Evolutionary conservation across 2,797 vertebrate genomes (phyloP), one percentile per base, ranked within the genome.

Genomic region (Oreochromis mossambicus): DNA sequence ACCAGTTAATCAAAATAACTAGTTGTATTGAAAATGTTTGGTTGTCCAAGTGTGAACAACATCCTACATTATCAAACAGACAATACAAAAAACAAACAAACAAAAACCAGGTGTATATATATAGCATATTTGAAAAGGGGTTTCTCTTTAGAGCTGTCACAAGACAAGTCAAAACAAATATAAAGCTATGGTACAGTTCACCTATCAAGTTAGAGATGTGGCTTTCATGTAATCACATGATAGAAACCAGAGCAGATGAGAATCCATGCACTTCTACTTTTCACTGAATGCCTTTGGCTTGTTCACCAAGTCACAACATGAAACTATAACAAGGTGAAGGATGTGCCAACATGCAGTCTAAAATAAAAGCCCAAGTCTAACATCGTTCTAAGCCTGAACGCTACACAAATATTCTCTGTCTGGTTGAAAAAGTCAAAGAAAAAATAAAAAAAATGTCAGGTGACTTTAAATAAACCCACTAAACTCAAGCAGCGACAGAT

Each of bases 261-360:
- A 83, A 51, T 54, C 24, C 86, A 87, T 93, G 91, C 93, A 88
- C 55, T 36, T 78, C 41, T 73, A 14, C 63, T 56, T 83, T 21
- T 6, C 4, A 41, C 5, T 77, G 34, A 78, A 70, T 10, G 29
- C 77, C 78, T 83, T 24, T 13, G 12, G 41, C 70, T 81, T 66
- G 10, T 19, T 70, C 77, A 78, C 80, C 80, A 56, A 82, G 86
- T 85, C 51, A 81, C 50, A 4, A 83, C 86, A 89, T 66, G 56
- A 81, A 79, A 79, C 50, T 26, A 6, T 70, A 51, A 88, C 83
- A 83, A 48, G 84, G 81, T 89, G 86, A 84, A 86, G 34, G 50
- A 77, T 66, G 41, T 87, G 90, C 88, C 84, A 80, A 82, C 91
- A 91, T 95, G 94, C 93, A 91, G 51, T 24, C 83, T 80, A 29